Percentiles rank a stretch among this genome's conserved stretches.
Conservation (phyloP, 2,797 vertebrate species). For the Anableps anableps region DNA sequence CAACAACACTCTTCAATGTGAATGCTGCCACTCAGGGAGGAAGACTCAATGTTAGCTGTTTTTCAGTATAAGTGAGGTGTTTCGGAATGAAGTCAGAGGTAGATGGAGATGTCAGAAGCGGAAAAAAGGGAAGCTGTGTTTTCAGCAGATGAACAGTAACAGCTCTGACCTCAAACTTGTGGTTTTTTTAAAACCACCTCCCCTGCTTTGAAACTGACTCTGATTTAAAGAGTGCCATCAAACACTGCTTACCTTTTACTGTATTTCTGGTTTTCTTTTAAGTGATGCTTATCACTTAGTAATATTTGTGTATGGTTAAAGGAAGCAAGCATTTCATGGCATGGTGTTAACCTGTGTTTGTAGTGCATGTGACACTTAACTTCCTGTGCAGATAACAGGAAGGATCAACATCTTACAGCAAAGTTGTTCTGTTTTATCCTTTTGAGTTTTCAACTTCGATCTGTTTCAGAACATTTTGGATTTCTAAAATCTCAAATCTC, state of each 20-base stretch:
- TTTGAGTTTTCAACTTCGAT: neutral
- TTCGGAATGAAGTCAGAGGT: neutral
- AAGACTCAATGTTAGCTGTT: neutral
- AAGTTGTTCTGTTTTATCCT: neutral
- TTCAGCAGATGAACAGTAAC: neutral
- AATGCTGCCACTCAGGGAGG: neutral
- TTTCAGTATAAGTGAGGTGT: neutral
- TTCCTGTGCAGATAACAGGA: slow-evolving; percentile 1
- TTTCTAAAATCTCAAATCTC: no score
- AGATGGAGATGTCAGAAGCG: neutral
- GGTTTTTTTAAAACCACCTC: neutral
- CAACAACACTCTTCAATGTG: neutral
- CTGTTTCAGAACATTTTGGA: neutral
- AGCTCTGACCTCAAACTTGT: neutral
- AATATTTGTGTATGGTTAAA: neutral
- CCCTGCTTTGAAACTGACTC: neutral
- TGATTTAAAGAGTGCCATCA: neutral
- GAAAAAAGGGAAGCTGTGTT: neutral
- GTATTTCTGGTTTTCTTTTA: neutral
- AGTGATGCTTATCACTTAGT: neutral
- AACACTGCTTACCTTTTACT: neutral
- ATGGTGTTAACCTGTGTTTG: neutral
- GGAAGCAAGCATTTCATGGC: neutral
- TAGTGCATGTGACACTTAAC: neutral
- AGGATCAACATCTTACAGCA: neutral